Percentiles rank a stretch among this genome's conserved stretches.
phyloP scores from a whole-genome alignment of 2,888 invertebrate genomes.

The Spicauda simplicius region DNA sequence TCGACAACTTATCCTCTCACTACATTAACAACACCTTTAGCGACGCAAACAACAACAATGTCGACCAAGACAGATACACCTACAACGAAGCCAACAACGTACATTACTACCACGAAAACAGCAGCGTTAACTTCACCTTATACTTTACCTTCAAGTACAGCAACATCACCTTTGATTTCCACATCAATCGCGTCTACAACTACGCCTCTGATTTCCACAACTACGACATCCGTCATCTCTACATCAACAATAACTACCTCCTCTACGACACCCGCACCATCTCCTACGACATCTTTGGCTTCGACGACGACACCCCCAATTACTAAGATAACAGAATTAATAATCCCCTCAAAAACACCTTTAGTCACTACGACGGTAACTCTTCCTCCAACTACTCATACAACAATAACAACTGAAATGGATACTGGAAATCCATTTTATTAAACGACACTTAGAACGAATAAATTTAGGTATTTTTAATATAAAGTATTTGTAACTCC shows the following conservation, averaged over 20 bases:
- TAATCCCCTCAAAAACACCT: neutral
- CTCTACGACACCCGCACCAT: neutral
- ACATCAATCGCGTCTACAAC: slow-evolving; percentile 2
- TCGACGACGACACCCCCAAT: neutral
- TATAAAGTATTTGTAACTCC: too few relatives aligned
- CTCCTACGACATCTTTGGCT: neutral
- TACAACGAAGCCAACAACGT: neutral
- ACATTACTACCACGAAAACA: neutral
- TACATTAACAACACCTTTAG: neutral
- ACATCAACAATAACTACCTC: slow-evolving; percentile 2
- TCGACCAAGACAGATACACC: neutral
- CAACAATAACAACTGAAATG: slow-evolving; percentile 30
- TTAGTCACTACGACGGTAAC: slow-evolving; percentile 2
- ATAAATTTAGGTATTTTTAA: neutral
- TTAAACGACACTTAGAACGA: slow-evolving; percentile 20
- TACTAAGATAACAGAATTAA: neutral
- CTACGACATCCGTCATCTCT: neutral
- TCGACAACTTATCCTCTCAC: neutral
- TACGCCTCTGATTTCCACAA: neutral
- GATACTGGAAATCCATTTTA: slow-evolving; percentile 44
- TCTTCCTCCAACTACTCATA: neutral
- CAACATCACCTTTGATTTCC: slow-evolving; percentile 1
- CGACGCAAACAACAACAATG: neutral
- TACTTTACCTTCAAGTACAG: neutral
- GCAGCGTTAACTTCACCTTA: neutral